phyloP scores from a whole-genome alignment of 2,797 vertebrate species.

The Lerista edwardsae region DNA sequence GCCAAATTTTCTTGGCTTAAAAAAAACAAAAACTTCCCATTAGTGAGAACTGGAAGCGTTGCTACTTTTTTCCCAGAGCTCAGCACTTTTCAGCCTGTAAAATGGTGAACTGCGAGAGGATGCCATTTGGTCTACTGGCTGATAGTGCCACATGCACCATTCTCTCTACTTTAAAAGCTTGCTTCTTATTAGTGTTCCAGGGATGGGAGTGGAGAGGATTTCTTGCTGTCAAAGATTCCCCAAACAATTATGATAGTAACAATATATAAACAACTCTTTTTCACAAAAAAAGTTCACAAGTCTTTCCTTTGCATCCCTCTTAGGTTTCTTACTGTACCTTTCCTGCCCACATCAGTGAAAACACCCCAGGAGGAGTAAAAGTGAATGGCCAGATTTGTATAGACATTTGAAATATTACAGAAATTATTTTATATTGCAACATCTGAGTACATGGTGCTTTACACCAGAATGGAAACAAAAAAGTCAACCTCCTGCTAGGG shows the following conservation, averaged over 20 bases:
- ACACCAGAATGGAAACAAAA: not conserved
- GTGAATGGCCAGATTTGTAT: not conserved
- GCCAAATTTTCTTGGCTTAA: not conserved
- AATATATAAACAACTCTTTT: no score
- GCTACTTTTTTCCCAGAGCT: not conserved
- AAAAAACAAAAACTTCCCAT: no score
- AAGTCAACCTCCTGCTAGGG: not conserved
- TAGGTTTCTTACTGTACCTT: not conserved
- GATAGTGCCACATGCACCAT: not conserved
- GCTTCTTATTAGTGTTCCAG: not conserved
- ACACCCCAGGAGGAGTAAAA: not conserved
- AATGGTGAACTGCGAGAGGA: not conserved
- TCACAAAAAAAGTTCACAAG: no score
- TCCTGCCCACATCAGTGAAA: not conserved
- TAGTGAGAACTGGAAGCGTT: not conserved
- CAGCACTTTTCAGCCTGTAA: not conserved
- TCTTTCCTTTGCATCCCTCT: not conserved
- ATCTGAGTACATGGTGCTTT: not conserved
- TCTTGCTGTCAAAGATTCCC: not conserved
- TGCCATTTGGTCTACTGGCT: not conserved
- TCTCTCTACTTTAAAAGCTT: no score
- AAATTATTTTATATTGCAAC: not conserved
- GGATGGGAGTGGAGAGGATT: not conserved
- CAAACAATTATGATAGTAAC: not conserved
- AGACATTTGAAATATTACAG: not conserved